A percentile compares a stretch with the other conserved stretches of the same genome.
These are phyloP conservation scores for Chaetodon auriga DNA, from an alignment of 2,113 vertebrate genomes.

Conservation along the genomic window DNA sequence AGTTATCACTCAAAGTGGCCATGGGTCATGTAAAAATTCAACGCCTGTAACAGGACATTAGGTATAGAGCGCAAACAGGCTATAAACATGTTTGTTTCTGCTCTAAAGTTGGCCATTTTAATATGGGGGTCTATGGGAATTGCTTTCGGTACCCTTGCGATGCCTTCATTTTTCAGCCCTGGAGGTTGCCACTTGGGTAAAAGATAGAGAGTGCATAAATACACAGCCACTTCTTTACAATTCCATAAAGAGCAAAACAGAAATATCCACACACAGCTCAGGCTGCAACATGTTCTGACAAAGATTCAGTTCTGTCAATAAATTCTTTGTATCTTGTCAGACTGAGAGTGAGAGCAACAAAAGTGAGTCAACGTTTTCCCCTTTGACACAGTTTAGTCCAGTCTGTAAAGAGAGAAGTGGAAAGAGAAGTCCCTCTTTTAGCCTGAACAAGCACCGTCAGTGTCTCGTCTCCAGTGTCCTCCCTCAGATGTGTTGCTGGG, in stretches of 20 bases:
- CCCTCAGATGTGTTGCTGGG: neutral
- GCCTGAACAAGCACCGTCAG: neutral
- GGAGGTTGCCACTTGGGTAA: no score
- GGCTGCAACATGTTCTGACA: neutral
- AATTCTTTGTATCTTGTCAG: neutral
- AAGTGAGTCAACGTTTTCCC: constrained; percentile 17
- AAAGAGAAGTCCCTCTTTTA: constrained; percentile 59
- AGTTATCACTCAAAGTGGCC: no score
- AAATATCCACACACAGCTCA: neutral
- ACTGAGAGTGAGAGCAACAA: neutral
- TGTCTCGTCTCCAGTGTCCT: neutral
- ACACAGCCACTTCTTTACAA: neutral
- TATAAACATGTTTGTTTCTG: no score
- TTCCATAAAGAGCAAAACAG: neutral
- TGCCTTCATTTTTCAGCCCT: no score
- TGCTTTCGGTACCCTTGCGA: no score
- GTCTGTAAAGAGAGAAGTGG: constrained; percentile 50
- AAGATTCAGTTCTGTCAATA: neutral
- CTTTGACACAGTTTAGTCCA: constrained; percentile 13
- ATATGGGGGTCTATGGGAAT: no score
- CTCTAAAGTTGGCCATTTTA: no score
- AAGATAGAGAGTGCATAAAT: neutral
- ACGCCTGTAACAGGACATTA: no score
- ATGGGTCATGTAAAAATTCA: no score
- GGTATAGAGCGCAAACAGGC: no score